Conservation (phyloP, 2,113 vertebrate species). For the Siphamia tubifer region DNA sequence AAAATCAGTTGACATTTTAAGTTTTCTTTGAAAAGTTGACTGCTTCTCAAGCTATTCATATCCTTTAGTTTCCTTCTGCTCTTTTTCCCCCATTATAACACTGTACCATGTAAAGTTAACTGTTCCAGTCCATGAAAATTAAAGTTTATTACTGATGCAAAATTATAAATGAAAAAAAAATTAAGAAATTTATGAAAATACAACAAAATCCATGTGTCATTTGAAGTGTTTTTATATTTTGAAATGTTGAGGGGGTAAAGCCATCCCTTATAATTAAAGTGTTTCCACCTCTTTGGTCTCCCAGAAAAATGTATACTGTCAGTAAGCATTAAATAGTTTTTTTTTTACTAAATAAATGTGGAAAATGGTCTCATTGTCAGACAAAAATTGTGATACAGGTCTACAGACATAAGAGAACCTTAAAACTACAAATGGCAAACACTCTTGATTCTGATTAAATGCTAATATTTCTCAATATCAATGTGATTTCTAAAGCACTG, state of each 20-base stretch:
- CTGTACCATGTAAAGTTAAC: conserved; percentile 8
- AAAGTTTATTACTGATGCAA: conserved; percentile 25
- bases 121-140: neutral
- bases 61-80: neutral
- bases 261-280: conserved; percentile 19
- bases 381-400: no score
- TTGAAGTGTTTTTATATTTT: conserved; percentile 34
- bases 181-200: conserved; percentile 13
- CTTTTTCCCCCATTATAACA: neutral
- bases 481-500: neutral
- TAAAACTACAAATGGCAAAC: no score
- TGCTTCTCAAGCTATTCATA: neutral
- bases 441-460: no score
- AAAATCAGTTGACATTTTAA: conserved; percentile 39
- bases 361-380: neutral
- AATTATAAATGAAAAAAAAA: neutral
- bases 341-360: neutral
- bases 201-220: neutral
- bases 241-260: neutral
- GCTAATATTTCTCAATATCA: neutral
- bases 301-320: neutral
- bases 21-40: neutral
- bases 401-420: no score
- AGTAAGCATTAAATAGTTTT: neutral
- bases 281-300: conserved; percentile 6